A percentile compares a stretch with the other conserved stretches of the same genome.
These are phyloP conservation scores for Drosophila anomelani DNA, from an alignment of 2,888 invertebrate genomes.

Conservation along the genomic window DNA sequence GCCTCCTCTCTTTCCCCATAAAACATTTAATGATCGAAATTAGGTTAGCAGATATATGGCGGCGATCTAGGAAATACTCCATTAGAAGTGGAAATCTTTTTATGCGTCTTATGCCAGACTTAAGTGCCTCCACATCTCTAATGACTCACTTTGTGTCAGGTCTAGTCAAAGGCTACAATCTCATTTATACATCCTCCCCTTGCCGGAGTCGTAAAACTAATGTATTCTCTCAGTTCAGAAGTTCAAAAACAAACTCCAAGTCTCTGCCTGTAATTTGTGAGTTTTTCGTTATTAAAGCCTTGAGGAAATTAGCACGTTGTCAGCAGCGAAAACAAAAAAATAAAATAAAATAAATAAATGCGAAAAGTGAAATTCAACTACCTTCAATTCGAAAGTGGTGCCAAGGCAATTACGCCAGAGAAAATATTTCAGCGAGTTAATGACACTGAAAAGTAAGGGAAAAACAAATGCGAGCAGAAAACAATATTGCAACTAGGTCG, in stretches of 20 bases:
- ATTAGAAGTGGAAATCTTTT: conserved; percentile 33
- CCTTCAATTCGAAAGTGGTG: conserved; percentile 36
- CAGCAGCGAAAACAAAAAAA: conserved; percentile 1
- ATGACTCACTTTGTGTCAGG: conserved; percentile 14
- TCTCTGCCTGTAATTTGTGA: conserved; percentile 1
- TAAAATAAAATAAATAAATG: background rate
- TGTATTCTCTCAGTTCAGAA: conserved; percentile 11
- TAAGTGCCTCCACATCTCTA: conserved; percentile 12
- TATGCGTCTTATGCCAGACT: background rate
- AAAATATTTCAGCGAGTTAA: conserved; percentile 39
- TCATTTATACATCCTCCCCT: conserved; percentile 7
- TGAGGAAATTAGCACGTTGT: conserved; percentile 34
- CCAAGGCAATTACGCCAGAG: conserved; percentile 40
- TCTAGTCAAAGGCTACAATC: conserved; percentile 10
- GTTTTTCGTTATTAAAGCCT: background rate
- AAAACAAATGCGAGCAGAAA: conserved; percentile 21
- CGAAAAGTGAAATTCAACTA: conserved; percentile 35
- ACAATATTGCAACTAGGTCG: conserved; percentile 30
- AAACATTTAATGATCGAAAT: conserved; percentile 15
- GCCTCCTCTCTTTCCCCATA: background rate
- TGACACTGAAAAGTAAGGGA: conserved; percentile 30
- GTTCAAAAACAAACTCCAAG: conserved; percentile 18
- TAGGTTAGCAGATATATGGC: conserved; percentile 11
- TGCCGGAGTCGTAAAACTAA: conserved; percentile 12
- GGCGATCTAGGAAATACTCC: conserved; percentile 27